phyloP scores from a whole-genome alignment of 2,888 invertebrate genomes.

The Rhagophthalmus giganteus region DNA sequence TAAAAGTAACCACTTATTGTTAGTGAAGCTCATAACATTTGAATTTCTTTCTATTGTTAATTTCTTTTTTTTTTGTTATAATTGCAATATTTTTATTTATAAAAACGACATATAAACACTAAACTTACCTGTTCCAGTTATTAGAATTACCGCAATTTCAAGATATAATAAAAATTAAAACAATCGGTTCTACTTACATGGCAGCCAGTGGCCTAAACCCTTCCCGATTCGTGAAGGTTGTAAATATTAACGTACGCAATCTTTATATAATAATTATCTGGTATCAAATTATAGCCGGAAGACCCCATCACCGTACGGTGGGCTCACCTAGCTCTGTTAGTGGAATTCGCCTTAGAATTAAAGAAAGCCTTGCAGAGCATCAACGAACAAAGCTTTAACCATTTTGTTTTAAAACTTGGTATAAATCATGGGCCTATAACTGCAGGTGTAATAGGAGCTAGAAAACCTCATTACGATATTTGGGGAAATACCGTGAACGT shows the following conservation, averaged over 20 bases:
- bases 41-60: too few relatives aligned
- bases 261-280: too few relatives aligned
- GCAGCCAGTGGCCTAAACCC: conserved; percentile 90
- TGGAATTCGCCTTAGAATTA: conserved; percentile 88
- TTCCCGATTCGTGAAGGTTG: conserved; percentile 63
- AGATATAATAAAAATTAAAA: conserved; percentile 92
- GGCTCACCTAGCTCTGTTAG: conserved; percentile 81
- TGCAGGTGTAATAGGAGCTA: conserved; percentile 92
- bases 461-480: conserved; percentile 95
- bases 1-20: too few relatives aligned
- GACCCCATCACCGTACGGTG: conserved; percentile 76
- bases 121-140: conserved; percentile 60
- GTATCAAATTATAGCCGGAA: conserved; percentile 63
- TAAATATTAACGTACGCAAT: conserved; percentile 5
- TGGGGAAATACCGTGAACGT: conserved; percentile 98
- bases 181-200: conserved; percentile 94
- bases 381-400: conserved; percentile 94
- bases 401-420: conserved; percentile 90
- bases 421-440: conserved; percentile 96
- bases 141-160: conserved; percentile 82
- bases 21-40: too few relatives aligned
- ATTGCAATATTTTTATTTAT: too few relatives aligned
- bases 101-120: not conserved
- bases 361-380: conserved; percentile 89
- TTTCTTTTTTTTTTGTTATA: too few relatives aligned